These are phyloP conservation scores for Eriocheir sinensis DNA, from an alignment of 1,140 invertebrate genomes.

Conservation along the genomic window DNA sequence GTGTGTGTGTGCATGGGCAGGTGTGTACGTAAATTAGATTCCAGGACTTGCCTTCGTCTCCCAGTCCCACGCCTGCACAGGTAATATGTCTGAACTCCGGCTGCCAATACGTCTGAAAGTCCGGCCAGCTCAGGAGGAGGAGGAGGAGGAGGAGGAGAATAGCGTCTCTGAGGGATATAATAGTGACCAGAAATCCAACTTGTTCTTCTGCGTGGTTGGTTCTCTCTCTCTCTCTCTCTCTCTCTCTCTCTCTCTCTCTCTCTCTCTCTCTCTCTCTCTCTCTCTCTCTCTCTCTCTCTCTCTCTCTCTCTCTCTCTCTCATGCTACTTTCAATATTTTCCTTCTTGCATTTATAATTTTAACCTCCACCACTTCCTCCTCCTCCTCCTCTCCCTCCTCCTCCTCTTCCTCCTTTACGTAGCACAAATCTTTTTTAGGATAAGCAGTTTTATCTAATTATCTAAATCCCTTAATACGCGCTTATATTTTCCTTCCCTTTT, in stretches of 20 bases:
- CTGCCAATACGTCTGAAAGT: conserved; percentile 13
- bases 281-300: not conserved
- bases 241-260: conserved; percentile 12
- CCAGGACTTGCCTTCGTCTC: not conserved
- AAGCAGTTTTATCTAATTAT: no score
- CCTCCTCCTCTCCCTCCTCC: not conserved
- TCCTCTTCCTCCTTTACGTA: not conserved
- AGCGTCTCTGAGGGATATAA: no score
- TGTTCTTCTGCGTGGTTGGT: not conserved
- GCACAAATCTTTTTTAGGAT: not conserved
- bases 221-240: not conserved
- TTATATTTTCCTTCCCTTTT: no score
- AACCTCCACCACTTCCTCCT: not conserved
- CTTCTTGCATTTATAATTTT: no score
- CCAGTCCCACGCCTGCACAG: not conserved
- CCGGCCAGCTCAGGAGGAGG: not conserved
- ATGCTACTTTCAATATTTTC: no score
- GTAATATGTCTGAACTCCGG: not conserved
- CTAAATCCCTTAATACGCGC: no score
- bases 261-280: conserved; percentile 17
- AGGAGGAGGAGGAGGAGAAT: no score
- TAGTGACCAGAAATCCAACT: conserved; percentile 24
- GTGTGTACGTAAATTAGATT: conserved; percentile 16
- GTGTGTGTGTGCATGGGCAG: not conserved
- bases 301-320: no score